phyloP scores from a whole-genome alignment of 1,140 invertebrate species.

The Proctacanthus coquilletti region DNA sequence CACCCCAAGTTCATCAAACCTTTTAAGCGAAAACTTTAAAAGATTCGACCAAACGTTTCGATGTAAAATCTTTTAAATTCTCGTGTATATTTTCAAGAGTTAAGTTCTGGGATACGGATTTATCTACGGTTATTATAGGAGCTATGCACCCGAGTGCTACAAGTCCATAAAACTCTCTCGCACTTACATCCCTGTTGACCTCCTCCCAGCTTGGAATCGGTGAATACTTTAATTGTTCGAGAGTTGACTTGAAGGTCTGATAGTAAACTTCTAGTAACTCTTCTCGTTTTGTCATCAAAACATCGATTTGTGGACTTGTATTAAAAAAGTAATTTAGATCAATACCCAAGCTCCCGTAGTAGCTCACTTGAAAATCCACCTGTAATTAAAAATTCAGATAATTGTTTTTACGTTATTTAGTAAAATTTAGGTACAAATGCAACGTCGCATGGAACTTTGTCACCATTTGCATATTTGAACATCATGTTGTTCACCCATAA shows the following conservation, averaged over 20 bases:
- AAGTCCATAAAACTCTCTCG: slow-evolving; percentile 21
- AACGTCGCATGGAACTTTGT: slow-evolving; percentile 18
- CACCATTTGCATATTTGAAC: slow-evolving; percentile 31
- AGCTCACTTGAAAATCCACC: slow-evolving; percentile 27
- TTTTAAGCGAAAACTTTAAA: slow-evolving; percentile 17
- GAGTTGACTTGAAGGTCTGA: slow-evolving; percentile 13
- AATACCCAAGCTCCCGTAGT: slow-evolving; percentile 25
- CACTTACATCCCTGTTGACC: slow-evolving; percentile 16
- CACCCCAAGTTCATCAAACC: slow-evolving; percentile 17
- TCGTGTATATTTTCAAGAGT: slow-evolving; percentile 18
- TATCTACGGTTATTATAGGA: slow-evolving; percentile 20
- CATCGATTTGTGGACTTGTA: slow-evolving; percentile 24
- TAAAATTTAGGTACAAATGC: slow-evolving; percentile 19
- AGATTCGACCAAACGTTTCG: slow-evolving; percentile 13
- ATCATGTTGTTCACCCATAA: slow-evolving; percentile 40
- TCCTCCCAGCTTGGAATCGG: slow-evolving; percentile 18
- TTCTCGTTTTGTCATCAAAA: slow-evolving; percentile 19
- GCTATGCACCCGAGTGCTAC: slow-evolving; percentile 19
- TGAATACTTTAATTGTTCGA: slow-evolving; percentile 17
- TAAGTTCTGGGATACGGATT: slow-evolving; percentile 15
- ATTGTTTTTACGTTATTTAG: not conserved
- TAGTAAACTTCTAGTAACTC: slow-evolving; percentile 22
- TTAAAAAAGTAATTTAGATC: slow-evolving; percentile 28
- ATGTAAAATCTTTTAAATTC: slow-evolving; percentile 12
- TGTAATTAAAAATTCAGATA: slow-evolving; percentile 4